phyloP scores from a whole-genome alignment of 2,797 vertebrate species.

The Gymnoscopelus braueri region DNA sequence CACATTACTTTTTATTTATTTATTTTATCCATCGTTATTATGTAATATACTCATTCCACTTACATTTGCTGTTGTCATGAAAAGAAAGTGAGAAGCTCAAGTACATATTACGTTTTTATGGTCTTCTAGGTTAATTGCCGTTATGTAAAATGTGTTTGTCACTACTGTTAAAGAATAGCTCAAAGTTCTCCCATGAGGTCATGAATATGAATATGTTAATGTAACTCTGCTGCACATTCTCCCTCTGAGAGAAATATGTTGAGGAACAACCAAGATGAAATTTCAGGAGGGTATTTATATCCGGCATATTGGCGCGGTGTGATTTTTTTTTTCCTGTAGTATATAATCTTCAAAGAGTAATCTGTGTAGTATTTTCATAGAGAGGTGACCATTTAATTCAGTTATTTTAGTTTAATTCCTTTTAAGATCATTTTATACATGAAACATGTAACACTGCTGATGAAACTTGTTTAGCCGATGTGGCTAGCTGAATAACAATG shows the following conservation, averaged over 20 bases:
- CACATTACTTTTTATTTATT: too few relatives aligned
- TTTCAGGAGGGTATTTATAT: not conserved
- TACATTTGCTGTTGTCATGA: constrained; percentile 15
- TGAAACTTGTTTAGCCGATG: too few relatives aligned
- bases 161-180: constrained; percentile 28
- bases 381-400: too few relatives aligned
- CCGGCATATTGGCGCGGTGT: not conserved
- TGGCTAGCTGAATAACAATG: too few relatives aligned
- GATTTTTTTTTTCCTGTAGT: not conserved
- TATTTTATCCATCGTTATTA: not conserved
- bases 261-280: not conserved
- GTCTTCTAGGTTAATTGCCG: constrained; percentile 12
- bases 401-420: too few relatives aligned
- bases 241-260: not conserved
- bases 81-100: not conserved
- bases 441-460: not conserved
- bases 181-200: constrained; percentile 50
- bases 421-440: not conserved
- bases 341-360: constrained; percentile 6
- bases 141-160: constrained; percentile 27
- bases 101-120: constrained; percentile 3
- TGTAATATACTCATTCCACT: constrained; percentile 21
- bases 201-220: constrained; percentile 22
- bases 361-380: not conserved
- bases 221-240: constrained; percentile 30